phyloP scores from a whole-genome alignment of 1,140 invertebrate species.

The Leucophenga varia region DNA sequence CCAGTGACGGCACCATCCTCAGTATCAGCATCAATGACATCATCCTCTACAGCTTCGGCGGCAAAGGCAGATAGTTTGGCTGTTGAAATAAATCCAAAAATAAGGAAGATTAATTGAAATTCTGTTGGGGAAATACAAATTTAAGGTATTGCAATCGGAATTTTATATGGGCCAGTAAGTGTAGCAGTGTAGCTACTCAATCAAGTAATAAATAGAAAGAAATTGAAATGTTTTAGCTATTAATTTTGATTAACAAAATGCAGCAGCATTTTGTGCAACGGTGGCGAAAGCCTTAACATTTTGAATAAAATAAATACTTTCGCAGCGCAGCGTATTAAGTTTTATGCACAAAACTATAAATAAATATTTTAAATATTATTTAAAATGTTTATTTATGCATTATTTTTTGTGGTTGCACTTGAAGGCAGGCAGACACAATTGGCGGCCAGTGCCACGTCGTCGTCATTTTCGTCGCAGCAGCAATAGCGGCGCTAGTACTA shows the following conservation, averaged over 20 bases:
- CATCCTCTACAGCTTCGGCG: slow-evolving; percentile 77
- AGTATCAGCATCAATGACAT: slow-evolving; percentile 71
- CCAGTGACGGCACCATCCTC: slow-evolving; percentile 66
- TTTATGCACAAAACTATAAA: too few relatives aligned
- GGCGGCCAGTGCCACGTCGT: slow-evolving; percentile 30
- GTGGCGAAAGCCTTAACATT: background rate
- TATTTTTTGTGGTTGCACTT: too few relatives aligned
- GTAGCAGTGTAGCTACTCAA: too few relatives aligned
- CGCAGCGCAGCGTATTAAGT: background rate
- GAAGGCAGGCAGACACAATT: too few relatives aligned
- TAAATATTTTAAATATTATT: too few relatives aligned
- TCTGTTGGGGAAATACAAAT: too few relatives aligned
- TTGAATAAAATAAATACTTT: background rate
- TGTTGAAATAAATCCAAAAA: slow-evolving; percentile 60
- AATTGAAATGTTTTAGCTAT: too few relatives aligned
- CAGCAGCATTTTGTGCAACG: background rate
- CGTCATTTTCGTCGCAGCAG: slow-evolving; percentile 7
- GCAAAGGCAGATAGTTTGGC: slow-evolving; percentile 66
- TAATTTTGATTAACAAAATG: background rate
- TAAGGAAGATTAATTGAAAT: too few relatives aligned
- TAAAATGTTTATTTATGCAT: too few relatives aligned
- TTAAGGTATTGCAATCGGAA: too few relatives aligned
- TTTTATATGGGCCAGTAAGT: too few relatives aligned
- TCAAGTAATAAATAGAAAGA: too few relatives aligned
- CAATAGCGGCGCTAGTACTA: slow-evolving; percentile 5